Evolutionary conservation across 2,113 vertebrate species (phyloP).

Genomic region (Zosterops lateralis): DNA sequence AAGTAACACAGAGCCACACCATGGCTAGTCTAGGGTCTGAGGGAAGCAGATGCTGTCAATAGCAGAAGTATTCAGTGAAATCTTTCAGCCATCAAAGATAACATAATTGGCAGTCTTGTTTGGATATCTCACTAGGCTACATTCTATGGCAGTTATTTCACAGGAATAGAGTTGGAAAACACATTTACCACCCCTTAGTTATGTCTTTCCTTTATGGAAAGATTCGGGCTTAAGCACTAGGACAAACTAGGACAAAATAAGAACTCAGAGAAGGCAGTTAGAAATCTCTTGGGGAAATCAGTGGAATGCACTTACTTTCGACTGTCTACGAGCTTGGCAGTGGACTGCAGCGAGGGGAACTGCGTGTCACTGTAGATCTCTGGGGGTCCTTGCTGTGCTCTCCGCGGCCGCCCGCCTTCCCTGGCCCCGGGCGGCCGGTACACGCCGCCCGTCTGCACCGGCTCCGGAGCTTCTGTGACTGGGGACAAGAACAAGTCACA

Average conservation of each 20-base stretch:
- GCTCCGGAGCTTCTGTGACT: slow-evolving; percentile 83
- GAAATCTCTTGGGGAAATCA: not conserved
- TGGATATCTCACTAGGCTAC: not conserved
- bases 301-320: slow-evolving; percentile 83
- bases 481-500: not conserved
- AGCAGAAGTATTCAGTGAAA: not conserved
- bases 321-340: slow-evolving; percentile 94
- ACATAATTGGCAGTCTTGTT: not conserved
- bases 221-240: not conserved
- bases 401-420: slow-evolving; percentile 75
- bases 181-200: not conserved
- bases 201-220: not conserved
- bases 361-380: slow-evolving; percentile 94
- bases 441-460: slow-evolving; percentile 83
- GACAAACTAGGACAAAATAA: not conserved
- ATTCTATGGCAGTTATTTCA: not conserved
- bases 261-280: not conserved
- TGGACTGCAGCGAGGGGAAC: slow-evolving; percentile 92
- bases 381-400: slow-evolving; percentile 86
- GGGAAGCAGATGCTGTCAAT: not conserved
- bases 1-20: not conserved
- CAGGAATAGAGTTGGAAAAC: not conserved
- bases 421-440: slow-evolving; percentile 95
- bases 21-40: not conserved
- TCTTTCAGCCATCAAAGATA: not conserved